phyloP scores from a whole-genome alignment of 2,113 vertebrate genomes.

The Elachura formosa region DNA sequence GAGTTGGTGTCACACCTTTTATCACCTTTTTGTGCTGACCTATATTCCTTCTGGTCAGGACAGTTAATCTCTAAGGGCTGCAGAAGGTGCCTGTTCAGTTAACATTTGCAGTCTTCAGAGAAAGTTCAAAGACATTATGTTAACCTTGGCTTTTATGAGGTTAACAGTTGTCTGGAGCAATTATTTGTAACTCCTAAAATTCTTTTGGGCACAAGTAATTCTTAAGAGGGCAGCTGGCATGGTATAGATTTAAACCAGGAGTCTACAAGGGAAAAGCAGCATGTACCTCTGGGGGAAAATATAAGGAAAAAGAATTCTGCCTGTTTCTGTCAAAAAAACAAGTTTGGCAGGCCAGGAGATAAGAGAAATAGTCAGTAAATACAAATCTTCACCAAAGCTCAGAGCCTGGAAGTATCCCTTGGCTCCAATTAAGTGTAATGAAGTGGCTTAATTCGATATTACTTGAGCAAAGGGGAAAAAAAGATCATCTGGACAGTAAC shows the following conservation, averaged over 20 bases:
- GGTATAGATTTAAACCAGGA: neutral
- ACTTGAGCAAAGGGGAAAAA: slow-evolving; percentile 5
- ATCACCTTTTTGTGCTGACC: neutral
- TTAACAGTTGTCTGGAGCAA: neutral
- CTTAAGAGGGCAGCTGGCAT: neutral
- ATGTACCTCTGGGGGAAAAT: neutral
- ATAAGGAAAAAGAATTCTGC: neutral
- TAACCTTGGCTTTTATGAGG: neutral
- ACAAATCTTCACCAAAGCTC: neutral
- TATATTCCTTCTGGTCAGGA: neutral
- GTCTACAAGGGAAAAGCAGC: neutral
- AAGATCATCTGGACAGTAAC: neutral
- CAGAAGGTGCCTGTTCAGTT: neutral
- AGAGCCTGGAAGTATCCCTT: slow-evolving; percentile 7
- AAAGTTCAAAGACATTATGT: neutral
- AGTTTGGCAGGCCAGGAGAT: neutral
- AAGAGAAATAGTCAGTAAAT: neutral
- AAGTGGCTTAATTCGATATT: slow-evolving; percentile 47
- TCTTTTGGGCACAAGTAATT: neutral
- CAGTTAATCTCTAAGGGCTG: neutral
- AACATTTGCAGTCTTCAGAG: neutral
- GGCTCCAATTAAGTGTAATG: slow-evolving; percentile 32
- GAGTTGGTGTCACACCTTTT: neutral
- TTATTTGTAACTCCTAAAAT: neutral
- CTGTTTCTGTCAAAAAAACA: neutral